phyloP scores from a whole-genome alignment of 2,797 vertebrate genomes.

The Spinus pinus region DNA sequence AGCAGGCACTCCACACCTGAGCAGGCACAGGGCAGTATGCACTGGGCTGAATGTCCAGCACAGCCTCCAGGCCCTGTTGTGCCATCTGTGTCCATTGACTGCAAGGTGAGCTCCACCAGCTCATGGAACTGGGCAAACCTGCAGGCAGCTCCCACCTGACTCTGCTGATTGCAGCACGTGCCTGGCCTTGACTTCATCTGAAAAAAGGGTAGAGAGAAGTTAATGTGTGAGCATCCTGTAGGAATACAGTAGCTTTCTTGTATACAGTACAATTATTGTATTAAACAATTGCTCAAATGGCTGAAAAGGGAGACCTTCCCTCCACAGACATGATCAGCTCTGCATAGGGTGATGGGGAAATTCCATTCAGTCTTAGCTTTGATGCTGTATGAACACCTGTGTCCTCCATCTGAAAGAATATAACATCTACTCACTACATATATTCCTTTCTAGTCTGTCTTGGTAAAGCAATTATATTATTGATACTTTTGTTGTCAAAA shows the following conservation, averaged over 20 bases:
- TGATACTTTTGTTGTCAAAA: not conserved
- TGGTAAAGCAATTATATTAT: not conserved
- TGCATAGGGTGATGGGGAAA: fast-evolving
- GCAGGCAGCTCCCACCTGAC: not conserved
- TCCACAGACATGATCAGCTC: not conserved
- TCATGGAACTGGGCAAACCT: fast-evolving
- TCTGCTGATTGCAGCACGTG: fast-evolving
- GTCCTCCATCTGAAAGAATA: not conserved
- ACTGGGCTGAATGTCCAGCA: fast-evolving
- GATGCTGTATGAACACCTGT: fast-evolving
- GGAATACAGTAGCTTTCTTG: not conserved
- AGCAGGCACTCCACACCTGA: not conserved
- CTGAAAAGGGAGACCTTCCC: not conserved
- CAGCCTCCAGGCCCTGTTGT: not conserved
- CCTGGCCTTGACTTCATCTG: not conserved
- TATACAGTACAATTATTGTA: not conserved
- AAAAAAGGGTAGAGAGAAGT: not conserved
- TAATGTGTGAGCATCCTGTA: not conserved
- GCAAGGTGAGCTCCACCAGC: not conserved
- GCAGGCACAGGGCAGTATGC: not conserved
- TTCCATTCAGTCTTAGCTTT: not conserved
- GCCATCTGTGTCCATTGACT: fast-evolving
- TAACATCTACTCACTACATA: not conserved
- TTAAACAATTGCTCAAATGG: not conserved
- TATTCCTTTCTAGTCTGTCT: not conserved